Evolutionary conservation across 2,113 vertebrate genomes (phyloP), one percentile per base, ranked within the genome.

Genomic region (Toxotes jaculatrix): DNA sequence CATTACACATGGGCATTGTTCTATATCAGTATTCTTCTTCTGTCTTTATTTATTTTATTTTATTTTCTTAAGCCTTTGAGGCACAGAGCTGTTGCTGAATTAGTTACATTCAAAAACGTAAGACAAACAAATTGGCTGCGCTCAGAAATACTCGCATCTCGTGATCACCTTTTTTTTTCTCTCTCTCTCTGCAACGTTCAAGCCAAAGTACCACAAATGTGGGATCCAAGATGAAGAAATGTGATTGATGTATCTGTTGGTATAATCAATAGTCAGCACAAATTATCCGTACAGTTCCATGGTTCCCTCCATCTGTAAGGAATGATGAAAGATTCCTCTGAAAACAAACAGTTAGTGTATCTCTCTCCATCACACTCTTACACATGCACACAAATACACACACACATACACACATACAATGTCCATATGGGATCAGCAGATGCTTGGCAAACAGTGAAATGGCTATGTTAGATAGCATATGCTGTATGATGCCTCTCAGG

Each of bases 381-480:
- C 66, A 90, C 62, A 65, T 5, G 5, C 40, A 10, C 6, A 42
- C 9, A 42, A 2, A 10, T 8, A 42, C 40, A 10, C 40, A 42
- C 40, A 42, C 42, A 43, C 11, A 87, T 60, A 90, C 77, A 88
- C 82, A 86, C 70, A 86, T 65, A 79, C 79, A 88, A 80, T 62
- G 86, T 85, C 89, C 92, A 92, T 93, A 93, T 93, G 94, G 90
- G 83, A 82, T 85, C 21, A 77, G 69, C 91, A 94, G 93, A 93
- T 94, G 93, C 93, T 93, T 92, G 91, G 93, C 85, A 89, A 87
- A 66, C 64, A 92, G 66, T 11, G 69, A 87, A 92, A 91, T 91
- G 79, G 83, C 88, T 90, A 87, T 91, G 91, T 90, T 92, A 57
- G 87, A 74, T 84, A 83, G 82, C 92, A 93, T 92, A 92, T 94